Conservation (phyloP, 2,888 invertebrate genomes). For the Eupithecia pulchellata region DNA sequence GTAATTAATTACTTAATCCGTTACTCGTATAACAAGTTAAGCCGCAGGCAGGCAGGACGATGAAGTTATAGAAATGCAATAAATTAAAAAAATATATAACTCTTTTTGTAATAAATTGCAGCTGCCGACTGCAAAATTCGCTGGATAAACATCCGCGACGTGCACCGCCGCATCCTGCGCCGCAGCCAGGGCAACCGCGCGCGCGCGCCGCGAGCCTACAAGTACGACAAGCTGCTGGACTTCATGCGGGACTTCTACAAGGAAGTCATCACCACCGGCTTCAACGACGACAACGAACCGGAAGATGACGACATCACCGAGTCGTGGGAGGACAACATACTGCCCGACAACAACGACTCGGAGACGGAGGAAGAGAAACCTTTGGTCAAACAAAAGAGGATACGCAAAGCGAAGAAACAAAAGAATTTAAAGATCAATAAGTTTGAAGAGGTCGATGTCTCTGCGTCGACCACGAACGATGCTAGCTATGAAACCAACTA, state of each 20-base stretch:
- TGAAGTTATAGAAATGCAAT: not conserved
- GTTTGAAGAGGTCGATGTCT: conserved; percentile 46
- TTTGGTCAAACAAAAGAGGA: conserved; percentile 8
- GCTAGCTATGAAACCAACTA: conserved; percentile 52
- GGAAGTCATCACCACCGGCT: conserved; percentile 58
- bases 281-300: conserved; percentile 53
- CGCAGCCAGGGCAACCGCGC: conserved; percentile 53
- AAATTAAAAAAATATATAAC: too few relatives aligned
- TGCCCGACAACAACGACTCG: conserved; percentile 53
- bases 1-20: too few relatives aligned
- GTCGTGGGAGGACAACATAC: conserved; percentile 37
- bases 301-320: conserved; percentile 42
- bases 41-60: not conserved
- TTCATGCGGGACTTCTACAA: conserved; percentile 74
- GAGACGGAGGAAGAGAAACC: conserved; percentile 54
- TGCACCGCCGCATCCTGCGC: conserved; percentile 70
- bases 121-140: conserved; percentile 76
- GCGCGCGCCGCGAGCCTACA: conserved; percentile 61
- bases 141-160: conserved; percentile 80
- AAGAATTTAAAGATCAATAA: conserved; percentile 50
- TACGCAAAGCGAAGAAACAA: conserved; percentile 40
- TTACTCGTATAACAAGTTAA: too few relatives aligned
- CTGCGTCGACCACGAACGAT: conserved; percentile 53
- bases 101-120: conserved; percentile 49
- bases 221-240: conserved; percentile 69